Conservation (phyloP, 2,797 vertebrate species). For the Sternotherus odoratus region DNA sequence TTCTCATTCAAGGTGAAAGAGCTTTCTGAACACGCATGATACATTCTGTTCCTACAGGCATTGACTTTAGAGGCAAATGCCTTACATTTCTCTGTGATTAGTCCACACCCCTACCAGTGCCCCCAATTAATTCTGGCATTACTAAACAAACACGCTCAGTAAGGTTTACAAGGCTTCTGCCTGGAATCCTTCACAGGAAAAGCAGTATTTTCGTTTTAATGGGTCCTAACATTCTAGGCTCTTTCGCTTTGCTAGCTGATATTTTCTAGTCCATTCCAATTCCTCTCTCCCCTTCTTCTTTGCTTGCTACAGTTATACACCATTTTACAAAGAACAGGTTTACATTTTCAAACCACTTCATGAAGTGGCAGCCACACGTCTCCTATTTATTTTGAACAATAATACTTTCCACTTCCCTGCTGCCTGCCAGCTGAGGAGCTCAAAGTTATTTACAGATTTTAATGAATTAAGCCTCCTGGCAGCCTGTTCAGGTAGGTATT, state of each 20-base stretch:
- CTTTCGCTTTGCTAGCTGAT: neutral
- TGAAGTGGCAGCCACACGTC: neutral
- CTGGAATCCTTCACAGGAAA: neutral
- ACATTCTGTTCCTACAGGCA: neutral
- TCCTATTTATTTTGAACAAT: neutral
- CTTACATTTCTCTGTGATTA: neutral
- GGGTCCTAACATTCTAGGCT: neutral
- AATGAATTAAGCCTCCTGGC: neutral
- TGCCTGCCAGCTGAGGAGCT: neutral
- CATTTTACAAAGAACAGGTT: neutral
- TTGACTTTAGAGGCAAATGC: slow-evolving; percentile 28
- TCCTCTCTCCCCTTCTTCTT: neutral
- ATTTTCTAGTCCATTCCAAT: neutral
- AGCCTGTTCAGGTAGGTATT: neutral
- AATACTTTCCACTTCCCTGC: neutral
- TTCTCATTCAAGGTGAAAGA: slow-evolving; percentile 43
- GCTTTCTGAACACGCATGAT: slow-evolving; percentile 32
- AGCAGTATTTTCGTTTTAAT: neutral
- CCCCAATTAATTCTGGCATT: slow-evolving; percentile 15
- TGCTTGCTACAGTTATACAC: neutral
- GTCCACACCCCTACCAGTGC: slow-evolving; percentile 3
- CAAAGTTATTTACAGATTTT: rapidly evolving
- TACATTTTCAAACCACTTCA: neutral
- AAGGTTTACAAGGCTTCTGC: neutral
- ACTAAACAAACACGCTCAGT: neutral